A percentile compares a stretch with the other conserved stretches of the same genome.
phyloP scores from a whole-genome alignment of 2,113 vertebrate genomes.

The Plestiodon gilberti region DNA sequence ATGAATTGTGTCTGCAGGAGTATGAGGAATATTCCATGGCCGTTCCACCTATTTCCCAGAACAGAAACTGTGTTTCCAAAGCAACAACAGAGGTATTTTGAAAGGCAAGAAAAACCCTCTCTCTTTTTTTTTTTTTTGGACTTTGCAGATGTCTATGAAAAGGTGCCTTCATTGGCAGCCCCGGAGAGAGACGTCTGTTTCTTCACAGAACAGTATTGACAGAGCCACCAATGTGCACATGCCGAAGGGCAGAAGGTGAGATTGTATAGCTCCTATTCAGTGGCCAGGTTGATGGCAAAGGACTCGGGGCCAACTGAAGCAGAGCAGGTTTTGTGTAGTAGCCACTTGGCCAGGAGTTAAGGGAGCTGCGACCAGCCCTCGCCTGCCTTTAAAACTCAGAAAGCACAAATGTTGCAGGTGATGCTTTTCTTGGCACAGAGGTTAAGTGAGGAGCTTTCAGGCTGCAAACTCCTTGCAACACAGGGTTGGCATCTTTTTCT shows the following conservation, averaged over 20 bases:
- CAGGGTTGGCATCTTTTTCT: not conserved
- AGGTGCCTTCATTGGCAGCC: conserved; percentile 6
- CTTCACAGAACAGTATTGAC: conserved; percentile 18
- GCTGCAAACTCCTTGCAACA: not conserved
- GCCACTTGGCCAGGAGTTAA: not conserved
- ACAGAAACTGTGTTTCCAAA: not conserved
- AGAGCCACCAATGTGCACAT: conserved; percentile 2
- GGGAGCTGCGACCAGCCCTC: not conserved
- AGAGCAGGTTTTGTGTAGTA: not conserved
- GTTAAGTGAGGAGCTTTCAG: not conserved
- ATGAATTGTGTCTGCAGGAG: conserved; percentile 2
- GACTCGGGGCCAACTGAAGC: not conserved
- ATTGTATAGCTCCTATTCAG: not conserved
- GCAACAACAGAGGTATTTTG: conserved; percentile 19
- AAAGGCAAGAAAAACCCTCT: not conserved
- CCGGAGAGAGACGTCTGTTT: conserved; percentile 1
- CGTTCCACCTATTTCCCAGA: conserved; percentile 8
- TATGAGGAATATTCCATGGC: not conserved
- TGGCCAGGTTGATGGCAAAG: not conserved
- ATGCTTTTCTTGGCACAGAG: not conserved
- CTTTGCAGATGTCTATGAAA: conserved; percentile 16
- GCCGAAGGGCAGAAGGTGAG: not conserved
- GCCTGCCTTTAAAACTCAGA: not conserved
- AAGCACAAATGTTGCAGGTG: not conserved
- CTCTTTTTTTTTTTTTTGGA: not conserved